Base-by-base conservation (phyloP, 2,888 invertebrate species). In the Ichneumon xanthorius region DNA sequence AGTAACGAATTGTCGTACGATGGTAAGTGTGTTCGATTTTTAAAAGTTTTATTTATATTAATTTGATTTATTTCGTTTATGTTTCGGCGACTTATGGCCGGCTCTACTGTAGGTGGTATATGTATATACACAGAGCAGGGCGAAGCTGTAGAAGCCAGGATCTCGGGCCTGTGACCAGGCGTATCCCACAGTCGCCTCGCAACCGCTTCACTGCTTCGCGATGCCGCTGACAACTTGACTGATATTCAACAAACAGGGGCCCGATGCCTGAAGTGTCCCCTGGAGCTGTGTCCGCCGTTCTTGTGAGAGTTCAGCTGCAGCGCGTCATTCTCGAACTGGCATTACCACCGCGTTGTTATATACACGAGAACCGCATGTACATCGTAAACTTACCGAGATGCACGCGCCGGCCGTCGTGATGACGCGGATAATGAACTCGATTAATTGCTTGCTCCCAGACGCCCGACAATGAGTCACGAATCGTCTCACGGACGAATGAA, bases 181-280 rank as follows among this genome's bases (percentile, higher is more conserved):
- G 33, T 70, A 55, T 83, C 61, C 40, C 45, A 65, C 75, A 63
- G 70, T 80, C 71, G 22, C 53, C 71, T 65, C 63, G 63, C 70
- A 63, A 53, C 75, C 45, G 55, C 76, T 65, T 16, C 72, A 53
- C 55, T 19, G 22, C 22, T n/a, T 75, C 53, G 53, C 76, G 80
- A 79, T 45, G 61, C 63, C 58, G 89, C 82, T 90, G 92, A 92
- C 91, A 89, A 86, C 87, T 88, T 91, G 91, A 91, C 88, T 89
- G 92, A 92, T 91, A 91, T 91, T 92, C 89, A 91, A 91, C 92
- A 91, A 91, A 91, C 92, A 89, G 88, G 89, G 87, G 45, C 88
- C 88, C 88, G 89, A 89, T 89, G 89, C 86, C 87, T 89, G 80
- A 83, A 88, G 89, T 79, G 89, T 88, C 86, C 79, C 86, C 84